phyloP scores from a whole-genome alignment of 1,140 invertebrate genomes.

The Argopecten irradians region DNA sequence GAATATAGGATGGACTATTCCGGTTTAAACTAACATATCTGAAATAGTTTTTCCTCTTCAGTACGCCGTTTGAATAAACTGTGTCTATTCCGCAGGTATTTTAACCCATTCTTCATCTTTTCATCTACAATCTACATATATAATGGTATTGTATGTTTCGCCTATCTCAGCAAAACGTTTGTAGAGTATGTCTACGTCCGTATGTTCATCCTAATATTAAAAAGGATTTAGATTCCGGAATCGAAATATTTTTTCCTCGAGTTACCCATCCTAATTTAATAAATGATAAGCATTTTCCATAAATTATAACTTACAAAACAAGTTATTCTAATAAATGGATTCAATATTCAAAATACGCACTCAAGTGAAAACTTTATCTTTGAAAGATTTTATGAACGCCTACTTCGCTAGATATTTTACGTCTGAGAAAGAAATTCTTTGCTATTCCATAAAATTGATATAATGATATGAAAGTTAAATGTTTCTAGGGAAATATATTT shows the following conservation, averaged over 20 bases:
- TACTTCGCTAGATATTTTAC: background rate
- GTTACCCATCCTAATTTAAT: background rate
- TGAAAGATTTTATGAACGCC: background rate
- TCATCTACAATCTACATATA: background rate
- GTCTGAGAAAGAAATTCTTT: background rate
- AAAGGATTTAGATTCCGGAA: background rate
- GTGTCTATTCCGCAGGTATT: background rate
- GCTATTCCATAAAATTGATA: background rate
- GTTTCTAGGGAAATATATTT: background rate
- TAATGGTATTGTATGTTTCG: background rate
- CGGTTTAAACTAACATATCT: constrained; percentile 18
- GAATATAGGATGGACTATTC: background rate
- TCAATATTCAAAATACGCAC: constrained; percentile 5
- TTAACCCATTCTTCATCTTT: background rate
- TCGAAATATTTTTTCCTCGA: background rate
- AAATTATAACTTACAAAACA: background rate
- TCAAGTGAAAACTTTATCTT: background rate
- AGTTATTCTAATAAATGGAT: constrained; percentile 3
- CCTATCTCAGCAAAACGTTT: background rate
- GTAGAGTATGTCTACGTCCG: background rate
- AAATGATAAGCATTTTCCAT: background rate
- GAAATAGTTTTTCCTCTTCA: constrained; percentile 1
- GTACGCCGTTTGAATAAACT: background rate
- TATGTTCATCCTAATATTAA: background rate
- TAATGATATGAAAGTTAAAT: background rate